Base-by-base conservation (phyloP, 1,140 invertebrate species). In the Lepidurus packardi region DNA sequence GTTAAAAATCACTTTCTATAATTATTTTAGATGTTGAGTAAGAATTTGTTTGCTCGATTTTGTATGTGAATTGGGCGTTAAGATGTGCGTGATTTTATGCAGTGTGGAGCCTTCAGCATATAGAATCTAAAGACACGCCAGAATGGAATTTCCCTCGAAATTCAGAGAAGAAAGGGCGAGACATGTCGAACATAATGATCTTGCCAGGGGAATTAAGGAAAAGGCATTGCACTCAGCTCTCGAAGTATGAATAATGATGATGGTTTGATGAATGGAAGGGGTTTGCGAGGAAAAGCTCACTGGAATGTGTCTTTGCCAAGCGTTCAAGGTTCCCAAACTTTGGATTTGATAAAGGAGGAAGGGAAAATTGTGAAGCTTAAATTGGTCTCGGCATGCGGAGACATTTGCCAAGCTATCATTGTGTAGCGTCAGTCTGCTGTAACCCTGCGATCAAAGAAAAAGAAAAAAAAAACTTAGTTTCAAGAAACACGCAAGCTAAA, bases 381-480 rank as follows among this genome's bases (percentile, higher is more conserved):
- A 65, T 65, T 65, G 53, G 53, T 65, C 53, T 65, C 53, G 21
- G 53, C 53, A 65, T 65, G 53, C 53, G 21, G 53, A 65, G 53
- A 65, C 53, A 65, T 65, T 65, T 21, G 53, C 53, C 53, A 21
- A 65, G 21, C 16, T 21, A n/a, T 65, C 53, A 16, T 65, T 65
- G 10, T 16, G 21, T 13, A 4, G 53, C 21, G n/a, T 1, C 13
- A 65, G 53, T 65, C 9, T 65, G 21, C 16, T 65, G 13, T 7
- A 21, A 21, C 34, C 34, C 34, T 34, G 34, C 16, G 16, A 7
- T 65, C 53, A 7, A 4, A 4, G 25, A 34, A 34, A 34, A 2
- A 34, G 3, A 34, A 1, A 1, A 34, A 34, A 34, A 34, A 4
- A 34, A 34, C 34, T 3, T 34, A 34, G 34, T 34, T 34, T 34